Base-by-base conservation (phyloP, 2,797 vertebrate species). In the Halcyon smyrnensis region DNA sequence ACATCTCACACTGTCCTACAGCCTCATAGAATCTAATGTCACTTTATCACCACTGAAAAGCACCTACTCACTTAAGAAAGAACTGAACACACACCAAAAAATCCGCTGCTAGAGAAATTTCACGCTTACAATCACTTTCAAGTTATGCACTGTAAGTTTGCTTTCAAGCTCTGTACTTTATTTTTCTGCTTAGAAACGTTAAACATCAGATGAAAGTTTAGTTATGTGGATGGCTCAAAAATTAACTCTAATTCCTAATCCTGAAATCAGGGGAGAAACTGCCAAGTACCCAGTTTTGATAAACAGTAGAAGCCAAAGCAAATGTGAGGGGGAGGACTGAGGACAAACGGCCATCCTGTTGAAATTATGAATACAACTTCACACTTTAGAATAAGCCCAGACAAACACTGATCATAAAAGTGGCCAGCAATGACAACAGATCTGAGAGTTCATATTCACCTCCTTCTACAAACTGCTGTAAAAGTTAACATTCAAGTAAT, bases 401-500 rank as follows among this genome's bases (percentile, higher is more conserved):
- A 63, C 19, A 46, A 94, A 13, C 15, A 2, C 18, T 86, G 65
- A 71, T 92, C 48, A 63, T 92, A 95, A 96, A 96, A 67, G 43
- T 79, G 57, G 68, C 70, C 84, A 64, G 30, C 50, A 95, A 83
- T 81, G 73, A 89, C 19, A 57, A 80, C 15, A 64, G 18, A 45
- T 95, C 63, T 41, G 77, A 46, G 67, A 95, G 78, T 67, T 89
- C 80, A 50, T 59, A 85, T 41, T 86, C 68, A 94, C n/a, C 60
- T 85, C 75, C 69, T 65, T 94, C 59, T 84, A 80, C 59, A 77
- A 94, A 95, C 56, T 80, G 68, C 28, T 95, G 65, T 41, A 96
- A 97, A 95, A 91, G 69, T 90, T 73, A 93, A 93, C 76, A 89
- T 93, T 96, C 76, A 96, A 87, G 30, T 84, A 89, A 70, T 78